Base-by-base conservation (phyloP, 2,888 invertebrate genomes). In the Neoscelio sp. region DNA sequence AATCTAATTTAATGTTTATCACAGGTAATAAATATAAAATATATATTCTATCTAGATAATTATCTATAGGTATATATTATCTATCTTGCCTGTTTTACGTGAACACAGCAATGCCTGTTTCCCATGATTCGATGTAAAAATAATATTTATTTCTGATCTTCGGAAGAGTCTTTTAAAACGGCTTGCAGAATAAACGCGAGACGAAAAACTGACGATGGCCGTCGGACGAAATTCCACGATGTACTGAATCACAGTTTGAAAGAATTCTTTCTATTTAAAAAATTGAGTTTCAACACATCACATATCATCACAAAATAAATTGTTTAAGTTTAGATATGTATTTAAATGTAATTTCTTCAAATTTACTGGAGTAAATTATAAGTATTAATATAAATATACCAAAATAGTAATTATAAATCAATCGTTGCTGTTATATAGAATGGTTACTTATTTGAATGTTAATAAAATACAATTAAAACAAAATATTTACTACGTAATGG, bases 241-340 rank as follows among this genome's bases (percentile, higher is more conserved):
- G 26, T 26, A 20, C 40, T 60, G 60, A 70, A 60, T 70, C 50
- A 70, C 56, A n/a, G 17, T 42, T 67, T 54, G 35, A 35, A 17
- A 33, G 56, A 28, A 68, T 12, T 42, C 12, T 44, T 52, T 67
- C 23, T 44, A 54, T 52, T 38, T 50, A 50, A 23, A 23, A 64
- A 56, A 40, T 35, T 58, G 8, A 15, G 5, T 38, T 10, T 28
- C 20, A 13, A 10, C 13, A 40, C 7, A 7, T 15, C n/a, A 40
- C 15, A 17, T 33, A 40, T 13, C 40, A 12, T 17, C 7, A 7
- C 15, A 40, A 40, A 5, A 38, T 23, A 4, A 2, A 23, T 4
- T n/a, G n/a, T n/a, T n/a, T n/a, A n/a, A n/a, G n/a, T n/a, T n/a
- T n/a, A n/a, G n/a, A n/a, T n/a, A n/a, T n/a, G n/a, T n/a, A n/a